Base-by-base conservation (phyloP, 2,888 invertebrate species). In the Molanna angustata region DNA sequence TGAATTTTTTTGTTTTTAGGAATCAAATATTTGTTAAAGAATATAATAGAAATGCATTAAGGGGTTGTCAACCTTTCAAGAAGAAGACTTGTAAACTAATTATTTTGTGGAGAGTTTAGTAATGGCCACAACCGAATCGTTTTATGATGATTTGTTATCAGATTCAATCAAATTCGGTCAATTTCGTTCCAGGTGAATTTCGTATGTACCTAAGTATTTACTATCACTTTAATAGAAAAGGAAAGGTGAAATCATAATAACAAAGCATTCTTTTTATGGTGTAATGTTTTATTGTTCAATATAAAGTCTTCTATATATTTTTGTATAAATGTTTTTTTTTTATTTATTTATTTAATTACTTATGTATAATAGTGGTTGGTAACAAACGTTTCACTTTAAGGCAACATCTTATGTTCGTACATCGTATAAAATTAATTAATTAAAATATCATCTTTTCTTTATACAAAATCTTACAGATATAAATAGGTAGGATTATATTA, bases 351-450 rank as follows among this genome's bases (percentile, higher is more conserved):
- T 55, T 54, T 52, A 59, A 49, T 59, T 43, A 52, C 56, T 58
- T 57, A 57, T n/a, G 49, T 39, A 41, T 59, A 56, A 59, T 59
- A 59, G 59, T 56, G 53, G 52, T 57, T 57, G 59, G 59, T 59
- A 59, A 59, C 59, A 51, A 59, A 54, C 59, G 59, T 59, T 59
- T 59, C 59, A 56, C 58, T 50, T 59, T 41, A 59, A 59, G 59
- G 59, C 59, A 54, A 56, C 54, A 54, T 57, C 47, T 53, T 52
- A 51, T 52, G 42, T 56, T 56, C 56, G 56, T 49, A 52, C 45
- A 54, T 50, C 41, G 49, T 56, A 53, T 37, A 56, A 55, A 55
- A 54, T 49, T 41, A 52, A 35, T 20, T 49, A 54, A 18, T 41
- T 35, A 45, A 49, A 46, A 43, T 50, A 35, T 22, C 37, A 33